Percentiles rank a stretch among this genome's conserved stretches.
Evolutionary conservation across 2,797 vertebrate genomes (phyloP).

Genomic region (Lycodopsis pacificus): DNA sequence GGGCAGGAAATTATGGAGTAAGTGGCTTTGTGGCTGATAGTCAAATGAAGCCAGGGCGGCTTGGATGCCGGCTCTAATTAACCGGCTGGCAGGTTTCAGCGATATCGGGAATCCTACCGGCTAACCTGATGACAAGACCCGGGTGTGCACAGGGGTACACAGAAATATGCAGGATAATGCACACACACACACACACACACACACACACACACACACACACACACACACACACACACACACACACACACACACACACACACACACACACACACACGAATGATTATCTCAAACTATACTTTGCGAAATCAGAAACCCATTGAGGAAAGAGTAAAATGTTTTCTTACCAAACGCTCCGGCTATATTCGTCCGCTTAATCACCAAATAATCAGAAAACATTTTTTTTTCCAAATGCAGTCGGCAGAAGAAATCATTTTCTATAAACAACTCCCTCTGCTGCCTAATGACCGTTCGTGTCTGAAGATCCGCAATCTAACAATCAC

Average conservation of each 20-base stretch:
- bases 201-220: slow-evolving; percentile 15
- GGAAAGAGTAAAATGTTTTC: slow-evolving; percentile 26
- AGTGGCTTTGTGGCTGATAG: slow-evolving; percentile 84
- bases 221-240: slow-evolving; percentile 6
- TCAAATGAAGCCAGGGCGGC: slow-evolving; percentile 79
- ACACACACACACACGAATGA: slow-evolving; percentile 22
- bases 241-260: slow-evolving; percentile 15
- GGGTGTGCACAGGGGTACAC: slow-evolving; percentile 33
- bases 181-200: slow-evolving; percentile 14
- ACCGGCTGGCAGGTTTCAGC: slow-evolving; percentile 71
- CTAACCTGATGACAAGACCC: slow-evolving; percentile 69
- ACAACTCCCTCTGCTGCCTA: slow-evolving; percentile 57
- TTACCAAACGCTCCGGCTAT: background rate
- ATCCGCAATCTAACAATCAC: slow-evolving; percentile 75
- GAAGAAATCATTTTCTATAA: slow-evolving; percentile 46
- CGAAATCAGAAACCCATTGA: background rate
- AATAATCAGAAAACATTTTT: slow-evolving; percentile 34
- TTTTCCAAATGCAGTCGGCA: slow-evolving; percentile 20
- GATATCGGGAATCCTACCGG: slow-evolving; percentile 69
- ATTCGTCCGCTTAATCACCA: slow-evolving; percentile 35
- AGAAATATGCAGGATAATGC: slow-evolving; percentile 25
- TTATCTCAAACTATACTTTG: slow-evolving; percentile 6
- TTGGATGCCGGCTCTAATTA: slow-evolving; percentile 83
- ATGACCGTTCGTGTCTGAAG: slow-evolving; percentile 67
- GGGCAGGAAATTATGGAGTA: slow-evolving; percentile 87